Percentiles rank a stretch among this genome's conserved stretches.
These are phyloP conservation scores for Sympetrum striolatum DNA, from an alignment of 2,888 invertebrate species.

Conservation along the genomic window DNA sequence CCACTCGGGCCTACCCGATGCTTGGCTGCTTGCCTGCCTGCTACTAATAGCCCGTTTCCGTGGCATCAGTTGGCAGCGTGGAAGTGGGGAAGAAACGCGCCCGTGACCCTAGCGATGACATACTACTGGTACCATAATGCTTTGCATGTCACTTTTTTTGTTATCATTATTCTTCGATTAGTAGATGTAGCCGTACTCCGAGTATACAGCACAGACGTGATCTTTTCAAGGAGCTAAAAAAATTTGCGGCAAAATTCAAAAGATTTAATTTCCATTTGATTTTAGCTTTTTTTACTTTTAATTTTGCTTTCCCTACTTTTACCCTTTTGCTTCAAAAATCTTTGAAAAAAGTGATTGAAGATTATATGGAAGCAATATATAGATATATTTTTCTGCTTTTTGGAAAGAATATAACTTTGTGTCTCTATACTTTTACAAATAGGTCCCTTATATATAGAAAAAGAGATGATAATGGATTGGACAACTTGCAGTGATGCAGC, in stretches of 20 bases:
- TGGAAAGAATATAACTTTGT: background rate
- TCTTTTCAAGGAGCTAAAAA: slow-evolving; percentile 29
- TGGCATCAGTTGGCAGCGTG: slow-evolving; percentile 62
- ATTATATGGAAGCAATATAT: background rate
- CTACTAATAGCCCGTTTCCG: slow-evolving; percentile 54
- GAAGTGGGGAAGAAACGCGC: slow-evolving; percentile 96
- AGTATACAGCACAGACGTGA: slow-evolving; percentile 46
- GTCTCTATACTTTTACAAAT: background rate
- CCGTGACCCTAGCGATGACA: slow-evolving; percentile 83
- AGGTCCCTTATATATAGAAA: background rate
- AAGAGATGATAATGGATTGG: slow-evolving; percentile 18
- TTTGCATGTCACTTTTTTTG: slow-evolving; percentile 69
- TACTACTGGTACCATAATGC: slow-evolving; percentile 91
- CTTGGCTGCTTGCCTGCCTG: slow-evolving; percentile 54
- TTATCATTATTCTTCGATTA: slow-evolving; percentile 42
- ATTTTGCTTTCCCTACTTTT: slow-evolving; percentile 23
- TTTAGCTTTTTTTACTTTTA: background rate
- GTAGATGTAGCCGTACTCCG: slow-evolving; percentile 39
- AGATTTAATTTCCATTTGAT: background rate
- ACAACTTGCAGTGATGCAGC: background rate
- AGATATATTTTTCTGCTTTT: background rate
- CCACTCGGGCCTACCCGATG: slow-evolving; percentile 52
- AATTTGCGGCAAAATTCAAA: background rate
- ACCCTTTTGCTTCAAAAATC: background rate
- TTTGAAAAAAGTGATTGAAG: background rate